Evolutionary conservation across 2,888 invertebrate species (phyloP).

Genomic region (Ferdinandea cuprea): DNA sequence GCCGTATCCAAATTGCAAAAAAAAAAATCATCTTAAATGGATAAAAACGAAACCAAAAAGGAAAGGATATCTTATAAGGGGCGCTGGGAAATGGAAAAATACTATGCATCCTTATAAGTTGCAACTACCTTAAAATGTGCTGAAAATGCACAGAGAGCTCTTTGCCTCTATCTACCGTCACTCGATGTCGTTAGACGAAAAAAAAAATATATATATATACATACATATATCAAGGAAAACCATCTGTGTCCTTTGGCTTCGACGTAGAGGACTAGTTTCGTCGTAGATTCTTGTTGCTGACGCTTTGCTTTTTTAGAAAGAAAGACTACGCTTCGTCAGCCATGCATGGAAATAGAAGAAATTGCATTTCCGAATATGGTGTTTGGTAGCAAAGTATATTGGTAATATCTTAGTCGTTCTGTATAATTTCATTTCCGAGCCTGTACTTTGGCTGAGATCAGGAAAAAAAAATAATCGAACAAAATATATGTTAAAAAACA

Average conservation of each 20-base stretch:
- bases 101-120: constrained; percentile 52
- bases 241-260: constrained; percentile 21
- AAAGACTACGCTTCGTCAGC: constrained; percentile 53
- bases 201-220: not conserved
- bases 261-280: not conserved
- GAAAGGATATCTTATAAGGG: constrained; percentile 8
- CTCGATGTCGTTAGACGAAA: constrained; percentile 31
- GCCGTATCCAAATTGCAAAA: not conserved
- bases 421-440: constrained; percentile 38
- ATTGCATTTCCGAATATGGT: constrained; percentile 66
- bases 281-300: constrained; percentile 55
- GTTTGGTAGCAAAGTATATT: constrained; percentile 39
- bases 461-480: not conserved
- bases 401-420: constrained; percentile 38
- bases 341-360: constrained; percentile 71
- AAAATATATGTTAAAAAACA: constrained; percentile 21
- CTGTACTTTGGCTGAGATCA: not conserved
- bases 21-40: no score
- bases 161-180: constrained; percentile 18
- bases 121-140: constrained; percentile 42
- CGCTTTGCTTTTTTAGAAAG: constrained; percentile 45
- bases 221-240: no score
- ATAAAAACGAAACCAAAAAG: no score
- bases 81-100: constrained; percentile 45
- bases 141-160: constrained; percentile 54